These are phyloP conservation scores for Malacoraja senta DNA, from an alignment of 2,797 vertebrate species.

Conservation along the genomic window DNA sequence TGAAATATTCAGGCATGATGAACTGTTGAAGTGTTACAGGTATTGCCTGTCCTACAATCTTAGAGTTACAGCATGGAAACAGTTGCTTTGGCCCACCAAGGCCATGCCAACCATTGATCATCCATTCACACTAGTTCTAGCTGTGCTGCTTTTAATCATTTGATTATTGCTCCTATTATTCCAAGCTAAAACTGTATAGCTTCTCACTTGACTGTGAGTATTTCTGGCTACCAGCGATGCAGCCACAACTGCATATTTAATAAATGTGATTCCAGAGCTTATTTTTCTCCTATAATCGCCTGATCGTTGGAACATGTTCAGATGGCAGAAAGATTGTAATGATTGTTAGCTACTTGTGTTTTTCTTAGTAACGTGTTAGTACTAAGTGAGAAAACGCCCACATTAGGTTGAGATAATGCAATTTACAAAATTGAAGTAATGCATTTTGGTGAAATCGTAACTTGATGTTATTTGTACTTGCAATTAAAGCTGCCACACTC, in stretches of 20 bases:
- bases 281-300: not conserved
- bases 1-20: not conserved
- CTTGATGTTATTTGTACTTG: conserved; percentile 13
- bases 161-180: not conserved
- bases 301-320: not conserved
- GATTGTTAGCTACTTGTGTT: not conserved
- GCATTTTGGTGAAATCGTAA: not conserved
- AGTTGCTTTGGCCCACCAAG: too few species aligned
- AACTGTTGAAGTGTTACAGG: not conserved
- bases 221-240: not conserved
- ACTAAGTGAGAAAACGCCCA: not conserved
- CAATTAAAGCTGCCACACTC: conserved; percentile 79
- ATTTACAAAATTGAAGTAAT: not conserved
- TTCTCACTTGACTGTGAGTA: not conserved
- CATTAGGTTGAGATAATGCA: not conserved
- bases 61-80: too few species aligned
- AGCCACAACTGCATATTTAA: not conserved
- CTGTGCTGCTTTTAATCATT: not conserved
- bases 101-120: too few species aligned
- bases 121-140: too few species aligned
- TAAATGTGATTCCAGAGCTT: not conserved
- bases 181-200: not conserved
- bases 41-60: too few species aligned
- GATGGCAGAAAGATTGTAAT: not conserved
- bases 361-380: not conserved